Base-by-base conservation (phyloP, 2,888 invertebrate genomes). In the Drosophila lacicola region DNA sequence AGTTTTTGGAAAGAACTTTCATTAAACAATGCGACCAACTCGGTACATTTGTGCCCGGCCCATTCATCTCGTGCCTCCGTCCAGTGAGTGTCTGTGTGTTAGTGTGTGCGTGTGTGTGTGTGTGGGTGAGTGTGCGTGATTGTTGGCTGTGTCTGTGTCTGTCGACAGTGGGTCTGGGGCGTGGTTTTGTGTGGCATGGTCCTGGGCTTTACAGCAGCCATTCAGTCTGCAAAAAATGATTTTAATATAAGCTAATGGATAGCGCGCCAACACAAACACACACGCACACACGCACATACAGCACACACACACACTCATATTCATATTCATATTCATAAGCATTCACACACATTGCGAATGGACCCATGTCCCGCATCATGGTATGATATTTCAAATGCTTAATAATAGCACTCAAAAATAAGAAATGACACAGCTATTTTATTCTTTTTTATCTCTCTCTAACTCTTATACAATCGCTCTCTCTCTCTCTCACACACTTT, bases 221-320 rank as follows among this genome's bases (percentile, higher is more conserved):
- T 80, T 69, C 83, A 82, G 83, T 85, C 86, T 85, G 67, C 78
- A 76, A 76, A 82, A 80, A 88, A 88, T 82, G 76, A 88, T 86
- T 89, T 86, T 88, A 85, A 85, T 85, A 85, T 87, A 84, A 88
- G 89, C 85, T 85, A 85, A 85, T 85, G 85, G 89, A 85, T 85
- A 89, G 78, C 75, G 82, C 81, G 72, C 74, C 75, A 82, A 64
- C 80, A 82, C 80, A 85, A 73, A 76, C 70, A 75, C 46, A 67
- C 41, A 61, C 17, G 34, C 51, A 74, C 41, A 47, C 55, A 39
- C 58, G 44, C 42, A 46, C 66, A 39, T 34, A 57, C 49, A 60
- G 44, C 33, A 44, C 57, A 36, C 14, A 36, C 14, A 44, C 29
- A 44, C 36, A 42, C 13, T 11, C 41, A 47, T 29, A 57, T 37